Conservation (phyloP, 2,888 invertebrate species). For the Carterocephalus palaemon region DNA sequence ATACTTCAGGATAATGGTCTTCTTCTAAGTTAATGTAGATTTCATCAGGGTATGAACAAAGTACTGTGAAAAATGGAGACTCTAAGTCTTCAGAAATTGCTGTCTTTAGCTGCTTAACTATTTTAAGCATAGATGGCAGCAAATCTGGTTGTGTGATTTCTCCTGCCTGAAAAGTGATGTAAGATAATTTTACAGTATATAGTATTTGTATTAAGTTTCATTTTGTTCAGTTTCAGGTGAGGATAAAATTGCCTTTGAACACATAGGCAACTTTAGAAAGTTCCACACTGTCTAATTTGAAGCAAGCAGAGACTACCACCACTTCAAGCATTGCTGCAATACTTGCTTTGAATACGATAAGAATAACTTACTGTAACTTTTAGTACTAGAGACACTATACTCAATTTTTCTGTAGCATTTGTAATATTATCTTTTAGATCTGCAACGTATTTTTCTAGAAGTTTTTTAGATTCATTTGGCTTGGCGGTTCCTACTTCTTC, state of each 20-base stretch:
- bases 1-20: constrained; percentile 38
- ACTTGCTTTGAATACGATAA: too few species aligned
- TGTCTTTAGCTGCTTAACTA: constrained; percentile 46
- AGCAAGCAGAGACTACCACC: too few species aligned
- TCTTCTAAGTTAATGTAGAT: constrained; percentile 37
- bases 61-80: constrained; percentile 44
- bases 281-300: too few species aligned
- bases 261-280: background rate
- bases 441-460: constrained; percentile 46
- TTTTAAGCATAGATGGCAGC: constrained; percentile 43
- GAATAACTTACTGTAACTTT: constrained; percentile 49
- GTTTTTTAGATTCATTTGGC: constrained; percentile 36
- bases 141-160: constrained; percentile 38
- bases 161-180: constrained; percentile 31
- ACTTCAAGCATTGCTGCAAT: too few species aligned
- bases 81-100: constrained; percentile 42
- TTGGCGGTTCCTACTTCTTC: constrained; percentile 38
- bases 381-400: constrained; percentile 43
- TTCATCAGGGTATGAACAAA: constrained; percentile 49
- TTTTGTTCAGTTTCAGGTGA: too few species aligned
- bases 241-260: constrained; percentile 23
- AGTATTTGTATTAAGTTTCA: too few species aligned
- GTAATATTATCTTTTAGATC: constrained; percentile 48
- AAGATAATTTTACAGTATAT: too few species aligned
- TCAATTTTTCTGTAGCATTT: constrained; percentile 41